Percentiles rank a stretch among this genome's conserved stretches.
phyloP scores from a whole-genome alignment of 2,797 vertebrate species.

The Denticeps clupeoides region DNA sequence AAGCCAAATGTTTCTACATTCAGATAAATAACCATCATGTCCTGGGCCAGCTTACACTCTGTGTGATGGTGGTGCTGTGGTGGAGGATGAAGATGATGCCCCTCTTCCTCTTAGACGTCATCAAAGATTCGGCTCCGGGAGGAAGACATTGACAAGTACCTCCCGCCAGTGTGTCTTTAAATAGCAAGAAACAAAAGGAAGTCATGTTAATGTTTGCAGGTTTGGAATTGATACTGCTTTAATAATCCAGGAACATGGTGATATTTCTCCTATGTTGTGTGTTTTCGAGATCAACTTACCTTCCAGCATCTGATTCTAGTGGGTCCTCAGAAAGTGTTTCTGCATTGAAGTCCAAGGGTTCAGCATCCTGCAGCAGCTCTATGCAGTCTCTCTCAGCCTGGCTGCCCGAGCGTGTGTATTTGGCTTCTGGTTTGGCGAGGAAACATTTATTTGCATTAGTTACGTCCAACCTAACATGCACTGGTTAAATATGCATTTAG shows the following conservation, averaged over 20 bases:
- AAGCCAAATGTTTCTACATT: too few relatives aligned
- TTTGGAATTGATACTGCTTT: too few relatives aligned
- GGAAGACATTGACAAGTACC: slow-evolving; percentile 95
- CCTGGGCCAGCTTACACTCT: neutral
- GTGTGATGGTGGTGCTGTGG: neutral
- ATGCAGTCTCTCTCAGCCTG: slow-evolving; percentile 75
- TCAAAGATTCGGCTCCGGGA: slow-evolving; percentile 87
- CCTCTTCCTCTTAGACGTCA: slow-evolving; percentile 63
- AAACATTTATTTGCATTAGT: neutral
- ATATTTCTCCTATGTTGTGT: too few relatives aligned
- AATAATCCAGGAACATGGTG: too few relatives aligned
- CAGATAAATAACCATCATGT: too few relatives aligned
- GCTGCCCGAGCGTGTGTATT: slow-evolving; percentile 68
- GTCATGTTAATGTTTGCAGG: too few relatives aligned
- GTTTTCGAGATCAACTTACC: too few relatives aligned
- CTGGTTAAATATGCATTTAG: too few relatives aligned
- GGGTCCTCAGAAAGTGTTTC: slow-evolving; percentile 74
- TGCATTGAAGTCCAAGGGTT: slow-evolving; percentile 85
- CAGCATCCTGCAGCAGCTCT: slow-evolving; percentile 87
- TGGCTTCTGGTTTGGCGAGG: slow-evolving; percentile 50
- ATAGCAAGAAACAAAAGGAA: neutral
- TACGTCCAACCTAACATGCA: too few relatives aligned
- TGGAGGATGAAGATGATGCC: too few relatives aligned
- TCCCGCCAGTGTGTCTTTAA: slow-evolving; percentile 73
- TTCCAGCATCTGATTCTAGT: slow-evolving; percentile 66